Percentiles rank a stretch among this genome's conserved stretches.
phyloP scores from a whole-genome alignment of 2,113 vertebrate species.

The Gobiocypris rarus region DNA sequence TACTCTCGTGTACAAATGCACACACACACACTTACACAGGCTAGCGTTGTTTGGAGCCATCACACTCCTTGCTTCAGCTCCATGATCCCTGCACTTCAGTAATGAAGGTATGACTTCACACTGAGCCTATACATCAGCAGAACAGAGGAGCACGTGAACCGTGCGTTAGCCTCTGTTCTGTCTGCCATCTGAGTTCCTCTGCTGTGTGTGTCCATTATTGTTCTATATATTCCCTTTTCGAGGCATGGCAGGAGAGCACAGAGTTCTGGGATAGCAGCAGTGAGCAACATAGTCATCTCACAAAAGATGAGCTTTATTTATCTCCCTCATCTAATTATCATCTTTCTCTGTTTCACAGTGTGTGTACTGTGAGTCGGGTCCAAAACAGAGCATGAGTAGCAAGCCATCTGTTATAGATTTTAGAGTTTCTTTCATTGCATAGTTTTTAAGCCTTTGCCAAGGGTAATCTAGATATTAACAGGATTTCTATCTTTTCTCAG shows the following conservation, averaged over 20 bases:
- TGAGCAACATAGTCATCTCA: conserved; percentile 45
- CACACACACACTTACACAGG: neutral
- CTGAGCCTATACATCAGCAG: conserved; percentile 11
- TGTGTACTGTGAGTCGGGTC: neutral
- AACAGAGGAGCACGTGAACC: conserved; percentile 7
- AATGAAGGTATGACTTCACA: conserved; percentile 17
- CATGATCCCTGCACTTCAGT: conserved; percentile 1
- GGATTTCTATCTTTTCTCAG: neutral
- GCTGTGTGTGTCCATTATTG: conserved; percentile 43
- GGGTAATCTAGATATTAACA: neutral
- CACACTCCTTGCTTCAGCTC: conserved; percentile 8
- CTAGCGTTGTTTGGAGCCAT: conserved; percentile 5
- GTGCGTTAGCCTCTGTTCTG: conserved; percentile 18
- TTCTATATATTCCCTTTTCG: conserved; percentile 41
- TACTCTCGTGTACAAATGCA: neutral
- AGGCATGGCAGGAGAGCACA: conserved; percentile 18
- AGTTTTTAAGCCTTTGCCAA: neutral
- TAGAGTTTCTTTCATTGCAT: conserved; percentile 22
- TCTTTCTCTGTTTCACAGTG: conserved; percentile 25
- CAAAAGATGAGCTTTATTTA: conserved; percentile 49
- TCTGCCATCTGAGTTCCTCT: conserved; percentile 31
- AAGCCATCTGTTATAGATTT: conserved; percentile 46
- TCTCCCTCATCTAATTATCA: conserved; percentile 48
- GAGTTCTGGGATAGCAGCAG: conserved; percentile 28
- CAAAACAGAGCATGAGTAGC: conserved; percentile 47